Conservation (phyloP, 1,140 invertebrate species). For the Drosophila kohkoa region DNA sequence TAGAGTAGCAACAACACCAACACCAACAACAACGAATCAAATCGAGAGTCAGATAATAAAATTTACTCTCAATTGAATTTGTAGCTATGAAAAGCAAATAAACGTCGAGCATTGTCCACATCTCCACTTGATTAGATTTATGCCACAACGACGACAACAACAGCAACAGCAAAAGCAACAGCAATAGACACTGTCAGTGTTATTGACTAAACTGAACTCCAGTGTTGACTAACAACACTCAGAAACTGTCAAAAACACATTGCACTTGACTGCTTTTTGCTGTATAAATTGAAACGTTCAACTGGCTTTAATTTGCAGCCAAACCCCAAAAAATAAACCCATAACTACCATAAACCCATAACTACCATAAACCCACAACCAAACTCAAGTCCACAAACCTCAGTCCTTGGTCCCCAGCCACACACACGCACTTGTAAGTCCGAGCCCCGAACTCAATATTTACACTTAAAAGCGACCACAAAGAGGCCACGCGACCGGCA, state of each 20-base stretch:
- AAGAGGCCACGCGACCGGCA: conserved; percentile 54
- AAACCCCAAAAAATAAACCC: conserved; percentile 6
- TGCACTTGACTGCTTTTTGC: conserved; percentile 26
- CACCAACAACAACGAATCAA: conserved; percentile 12
- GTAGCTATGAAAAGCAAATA: conserved; percentile 66
- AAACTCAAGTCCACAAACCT: background rate
- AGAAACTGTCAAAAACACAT: conserved; percentile 31
- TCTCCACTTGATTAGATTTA: conserved; percentile 77
- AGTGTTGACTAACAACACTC: conserved; percentile 37
- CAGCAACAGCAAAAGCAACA: background rate
- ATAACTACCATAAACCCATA: conserved; percentile 13
- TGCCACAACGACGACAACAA: conserved; percentile 19
- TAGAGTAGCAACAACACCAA: conserved; percentile 8
- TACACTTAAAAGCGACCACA: conserved; percentile 54
- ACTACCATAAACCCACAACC: conserved; percentile 21
- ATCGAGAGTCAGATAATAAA: conserved; percentile 63
- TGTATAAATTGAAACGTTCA: conserved; percentile 43
- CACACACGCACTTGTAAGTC: background rate
- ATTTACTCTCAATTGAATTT: conserved; percentile 75
- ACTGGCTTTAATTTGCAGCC: conserved; percentile 31
- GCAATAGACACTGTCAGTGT: conserved; percentile 14
- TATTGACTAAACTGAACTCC: background rate
- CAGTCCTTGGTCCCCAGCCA: background rate
- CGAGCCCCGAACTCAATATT: conserved; percentile 57
- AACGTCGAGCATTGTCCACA: conserved; percentile 39